Base-by-base conservation (phyloP, 2,113 vertebrate genomes). In the Balaeniceps rex region DNA sequence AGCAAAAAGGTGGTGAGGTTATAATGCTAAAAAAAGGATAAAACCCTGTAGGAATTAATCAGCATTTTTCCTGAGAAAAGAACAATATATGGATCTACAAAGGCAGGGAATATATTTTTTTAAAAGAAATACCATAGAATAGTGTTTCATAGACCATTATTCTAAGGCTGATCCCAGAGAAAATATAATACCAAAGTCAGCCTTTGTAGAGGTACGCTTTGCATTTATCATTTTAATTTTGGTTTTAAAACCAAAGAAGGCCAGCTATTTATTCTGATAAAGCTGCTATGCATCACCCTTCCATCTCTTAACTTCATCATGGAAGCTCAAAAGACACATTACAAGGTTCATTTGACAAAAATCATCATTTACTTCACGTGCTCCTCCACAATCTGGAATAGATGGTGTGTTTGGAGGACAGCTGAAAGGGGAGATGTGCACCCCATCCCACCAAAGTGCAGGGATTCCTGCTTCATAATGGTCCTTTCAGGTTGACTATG, bases 401-500 rank as follows among this genome's bases (percentile, higher is more conserved):
- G 65, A 25, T 21, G 15, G 74, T 14, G 28, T n/a, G 16, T 61
- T 74, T 15, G 3, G 49, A 74, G 76, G 40, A 74, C 19, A 28
- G 19, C 51, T 89, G 81, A n/a, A 51, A 71, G 25, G 12, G 14
- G 15, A 14, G 14, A 15, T 31, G 25, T 51, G 47, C 12, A 22
- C 65, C 29, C 33, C 29, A 69, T 55, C 47, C 52, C 57, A 51
- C 16, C 52, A 38, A 44, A 85, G 38, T 14, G 38, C 34, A 54
- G 29, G 9, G 10, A 38, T 72, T 71, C 29, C 82, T 60, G 25
- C 33, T 61, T 47, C 66, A 17, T 31, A 36, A 25, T 19, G n/a
- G 18, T 38, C 26, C 36, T n/a, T 76, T 69, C 0, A 0, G 24
- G 22, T 5, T 64, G 63, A 34, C 26, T n/a, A 3, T 0, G 1